Evolutionary conservation across 2,888 invertebrate species (phyloP).

Genomic region (Luperina testacea): DNA sequence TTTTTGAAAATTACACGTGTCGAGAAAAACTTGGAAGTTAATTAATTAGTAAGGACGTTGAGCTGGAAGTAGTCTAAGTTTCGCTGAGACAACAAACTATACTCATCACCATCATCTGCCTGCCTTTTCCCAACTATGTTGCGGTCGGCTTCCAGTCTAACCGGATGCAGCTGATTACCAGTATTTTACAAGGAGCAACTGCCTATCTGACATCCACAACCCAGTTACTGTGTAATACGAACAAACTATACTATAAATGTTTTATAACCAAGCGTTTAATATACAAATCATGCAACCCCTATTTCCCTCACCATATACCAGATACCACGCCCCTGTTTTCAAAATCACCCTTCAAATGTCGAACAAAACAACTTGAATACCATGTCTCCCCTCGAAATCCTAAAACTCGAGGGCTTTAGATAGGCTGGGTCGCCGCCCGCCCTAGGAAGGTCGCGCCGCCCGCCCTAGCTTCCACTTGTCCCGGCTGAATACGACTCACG

Average conservation of each 20-base stretch:
- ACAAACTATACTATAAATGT: neutral
- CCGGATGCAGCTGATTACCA: no score
- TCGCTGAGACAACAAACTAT: no score
- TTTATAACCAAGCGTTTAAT: neutral
- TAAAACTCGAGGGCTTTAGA: constrained; percentile 19
- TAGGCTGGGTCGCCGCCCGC: constrained; percentile 60
- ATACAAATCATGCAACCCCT: neutral
- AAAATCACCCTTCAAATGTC: constrained; percentile 14
- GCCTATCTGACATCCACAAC: no score
- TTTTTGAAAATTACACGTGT: neutral
- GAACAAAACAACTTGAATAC: constrained; percentile 25
- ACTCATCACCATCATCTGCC: no score
- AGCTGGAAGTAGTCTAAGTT: neutral
- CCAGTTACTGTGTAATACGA: no score
- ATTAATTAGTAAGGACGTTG: neutral
- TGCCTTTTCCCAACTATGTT: no score
- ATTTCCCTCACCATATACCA: neutral
- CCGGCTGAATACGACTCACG: constrained; percentile 21
- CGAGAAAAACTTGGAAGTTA: neutral
- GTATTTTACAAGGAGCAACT: no score
- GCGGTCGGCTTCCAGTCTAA: no score
- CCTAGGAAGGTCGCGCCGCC: constrained; percentile 70
- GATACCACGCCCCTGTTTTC: constrained; percentile 28
- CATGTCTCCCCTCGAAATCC: constrained; percentile 28
- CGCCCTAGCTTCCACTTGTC: constrained; percentile 65